Evolutionary conservation across 1,140 invertebrate genomes (phyloP).

Genomic region (Belonocnema kinseyi): DNA sequence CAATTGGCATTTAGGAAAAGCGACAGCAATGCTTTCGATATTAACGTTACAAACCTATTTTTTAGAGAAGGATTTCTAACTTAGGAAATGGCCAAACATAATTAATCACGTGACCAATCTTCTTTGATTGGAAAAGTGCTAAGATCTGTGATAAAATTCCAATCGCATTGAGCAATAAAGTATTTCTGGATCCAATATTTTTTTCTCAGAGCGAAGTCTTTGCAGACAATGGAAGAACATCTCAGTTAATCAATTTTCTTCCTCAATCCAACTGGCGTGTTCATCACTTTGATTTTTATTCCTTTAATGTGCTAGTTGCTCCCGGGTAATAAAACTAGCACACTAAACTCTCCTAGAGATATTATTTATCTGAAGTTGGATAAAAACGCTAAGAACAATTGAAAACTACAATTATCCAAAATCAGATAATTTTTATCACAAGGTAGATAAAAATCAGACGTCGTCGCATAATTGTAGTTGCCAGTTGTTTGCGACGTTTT

Average conservation of each 20-base stretch:
- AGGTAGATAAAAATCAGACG: no score
- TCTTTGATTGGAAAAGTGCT: neutral
- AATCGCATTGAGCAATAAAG: constrained; percentile 7
- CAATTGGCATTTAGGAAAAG: no score
- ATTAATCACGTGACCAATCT: neutral
- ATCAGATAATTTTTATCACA: no score
- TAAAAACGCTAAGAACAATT: no score
- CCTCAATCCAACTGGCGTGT: constrained; percentile 9
- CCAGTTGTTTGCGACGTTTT: no score
- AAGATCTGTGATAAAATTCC: neutral
- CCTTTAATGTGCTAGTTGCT: constrained; percentile 1
- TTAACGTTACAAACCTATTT: no score
- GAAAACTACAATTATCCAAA: no score
- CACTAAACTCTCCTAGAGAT: no score
- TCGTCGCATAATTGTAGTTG: no score
- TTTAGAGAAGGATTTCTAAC: no score
- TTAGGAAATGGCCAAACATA: neutral
- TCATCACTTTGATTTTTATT: constrained; percentile 23
- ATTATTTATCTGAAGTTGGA: no score
- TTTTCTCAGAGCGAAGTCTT: constrained; percentile 1
- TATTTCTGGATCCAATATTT: constrained; percentile 18
- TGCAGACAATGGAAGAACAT: neutral
- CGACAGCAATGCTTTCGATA: no score
- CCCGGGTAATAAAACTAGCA: neutral
- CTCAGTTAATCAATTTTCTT: constrained; percentile 22